These are phyloP conservation scores for Dryoscopus gambensis DNA, from an alignment of 2,113 vertebrate species.

Conservation along the genomic window DNA sequence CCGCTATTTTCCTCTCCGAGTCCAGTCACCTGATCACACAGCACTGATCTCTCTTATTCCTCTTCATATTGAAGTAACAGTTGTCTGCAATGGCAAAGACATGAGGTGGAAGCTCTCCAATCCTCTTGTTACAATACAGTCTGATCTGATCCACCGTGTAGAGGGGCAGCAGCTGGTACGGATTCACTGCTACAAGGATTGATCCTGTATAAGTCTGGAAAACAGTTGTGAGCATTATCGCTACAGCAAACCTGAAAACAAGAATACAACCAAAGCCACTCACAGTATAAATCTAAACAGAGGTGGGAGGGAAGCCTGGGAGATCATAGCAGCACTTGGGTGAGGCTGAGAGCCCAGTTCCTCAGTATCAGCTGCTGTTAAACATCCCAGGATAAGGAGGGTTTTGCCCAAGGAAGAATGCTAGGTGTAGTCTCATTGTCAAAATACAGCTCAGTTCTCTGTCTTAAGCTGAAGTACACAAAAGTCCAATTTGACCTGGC, in stretches of 20 bases:
- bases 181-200: constrained; percentile 95
- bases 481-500: neutral
- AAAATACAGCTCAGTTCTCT: neutral
- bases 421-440: neutral
- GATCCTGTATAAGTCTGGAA: constrained; percentile 93
- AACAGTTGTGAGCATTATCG: neutral
- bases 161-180: constrained; percentile 90
- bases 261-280: neutral
- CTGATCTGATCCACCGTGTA: constrained; percentile 89
- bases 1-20: neutral
- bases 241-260: neutral
- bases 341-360: neutral
- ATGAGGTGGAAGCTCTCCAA: constrained; percentile 90
- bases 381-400: neutral
- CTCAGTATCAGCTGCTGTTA: neutral
- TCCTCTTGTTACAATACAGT: constrained; percentile 80
- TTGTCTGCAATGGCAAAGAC: constrained; percentile 92
- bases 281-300: neutral
- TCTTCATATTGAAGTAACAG: constrained; percentile 94
- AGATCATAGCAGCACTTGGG: neutral
- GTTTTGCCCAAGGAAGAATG: neutral
- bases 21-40: constrained; percentile 90
- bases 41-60: constrained; percentile 84
- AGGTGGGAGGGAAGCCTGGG: neutral
- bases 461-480: neutral